These are phyloP conservation scores for Apamea crenata DNA, from an alignment of 2,888 invertebrate species.

Conservation along the genomic window DNA sequence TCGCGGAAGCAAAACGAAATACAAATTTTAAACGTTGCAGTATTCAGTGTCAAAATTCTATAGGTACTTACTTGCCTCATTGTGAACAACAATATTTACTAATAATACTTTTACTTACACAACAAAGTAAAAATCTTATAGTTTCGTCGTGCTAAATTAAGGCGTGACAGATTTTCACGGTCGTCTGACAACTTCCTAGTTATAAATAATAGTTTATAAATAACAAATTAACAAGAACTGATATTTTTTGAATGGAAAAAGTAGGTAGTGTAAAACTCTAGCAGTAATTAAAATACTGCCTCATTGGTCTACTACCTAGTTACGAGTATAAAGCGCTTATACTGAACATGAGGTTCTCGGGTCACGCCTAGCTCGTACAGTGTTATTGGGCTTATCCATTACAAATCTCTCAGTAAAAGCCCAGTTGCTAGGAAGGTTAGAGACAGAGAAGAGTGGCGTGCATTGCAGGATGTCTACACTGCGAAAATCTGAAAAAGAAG, in stretches of 20 bases:
- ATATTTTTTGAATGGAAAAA: background rate
- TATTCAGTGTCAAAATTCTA: background rate
- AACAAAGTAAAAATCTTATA: slow-evolving; percentile 26
- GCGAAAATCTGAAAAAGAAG: too few relatives aligned
- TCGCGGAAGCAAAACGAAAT: background rate
- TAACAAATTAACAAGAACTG: background rate
- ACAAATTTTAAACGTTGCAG: background rate
- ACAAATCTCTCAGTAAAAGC: too few relatives aligned
- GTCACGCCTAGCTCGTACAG: too few relatives aligned
- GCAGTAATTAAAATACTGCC: background rate
- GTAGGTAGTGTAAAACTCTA: background rate
- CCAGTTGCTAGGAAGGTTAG: too few relatives aligned
- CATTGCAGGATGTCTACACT: too few relatives aligned
- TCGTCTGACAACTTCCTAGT: background rate
- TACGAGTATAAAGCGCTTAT: too few relatives aligned
- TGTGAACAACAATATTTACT: slow-evolving; percentile 12
- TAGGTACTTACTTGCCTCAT: background rate
- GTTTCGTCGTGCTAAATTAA: slow-evolving; percentile 34
- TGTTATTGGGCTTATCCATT: too few relatives aligned
- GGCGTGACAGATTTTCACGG: slow-evolving; percentile 44
- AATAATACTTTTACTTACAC: slow-evolving; percentile 7
- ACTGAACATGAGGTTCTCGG: too few relatives aligned
- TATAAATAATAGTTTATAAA: too few relatives aligned
- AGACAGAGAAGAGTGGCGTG: too few relatives aligned
- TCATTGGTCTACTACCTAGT: background rate